Conservation (phyloP, 2,113 vertebrate genomes). For the Ranitomeya imitator region DNA sequence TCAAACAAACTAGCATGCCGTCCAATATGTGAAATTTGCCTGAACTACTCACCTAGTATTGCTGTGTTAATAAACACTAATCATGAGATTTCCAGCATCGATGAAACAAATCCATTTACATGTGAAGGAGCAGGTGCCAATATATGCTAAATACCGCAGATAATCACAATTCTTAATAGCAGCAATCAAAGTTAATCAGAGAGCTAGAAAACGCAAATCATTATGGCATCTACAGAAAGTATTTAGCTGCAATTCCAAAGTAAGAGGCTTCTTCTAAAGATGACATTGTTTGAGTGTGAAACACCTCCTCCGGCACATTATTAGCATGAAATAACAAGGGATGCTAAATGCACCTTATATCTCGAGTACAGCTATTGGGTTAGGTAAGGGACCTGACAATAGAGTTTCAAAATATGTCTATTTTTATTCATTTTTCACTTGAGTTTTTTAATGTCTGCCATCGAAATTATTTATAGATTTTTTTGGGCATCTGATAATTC, state of each 20-base stretch:
- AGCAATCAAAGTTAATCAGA: conserved; percentile 56
- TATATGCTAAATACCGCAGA: conserved; percentile 54
- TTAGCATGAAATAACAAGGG: background rate
- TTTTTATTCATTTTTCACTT: background rate
- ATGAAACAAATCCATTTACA: conserved; percentile 52
- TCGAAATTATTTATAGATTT: conserved; percentile 1
- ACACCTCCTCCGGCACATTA: conserved; percentile 6
- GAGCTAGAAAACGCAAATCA: conserved; percentile 48
- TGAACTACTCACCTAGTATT: conserved; percentile 35
- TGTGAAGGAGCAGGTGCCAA: conserved; percentile 54
- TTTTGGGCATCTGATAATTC: background rate
- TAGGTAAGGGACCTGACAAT: background rate
- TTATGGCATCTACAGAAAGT: conserved; percentile 49
- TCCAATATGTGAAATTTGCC: conserved; percentile 12
- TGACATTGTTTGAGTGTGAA: conserved; percentile 25
- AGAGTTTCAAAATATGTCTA: background rate
- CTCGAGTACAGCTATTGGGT: background rate
- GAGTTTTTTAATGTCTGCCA: background rate
- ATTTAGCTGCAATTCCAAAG: conserved; percentile 41
- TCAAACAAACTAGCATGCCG: conserved; percentile 15
- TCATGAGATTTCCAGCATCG: conserved; percentile 42
- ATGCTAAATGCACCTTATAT: background rate
- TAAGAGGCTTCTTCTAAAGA: conserved; percentile 9
- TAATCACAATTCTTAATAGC: conserved; percentile 58
- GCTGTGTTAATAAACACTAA: conserved; percentile 42